Evolutionary conservation across 1,140 invertebrate genomes (phyloP).

Genomic region (Pomacea maculata): DNA sequence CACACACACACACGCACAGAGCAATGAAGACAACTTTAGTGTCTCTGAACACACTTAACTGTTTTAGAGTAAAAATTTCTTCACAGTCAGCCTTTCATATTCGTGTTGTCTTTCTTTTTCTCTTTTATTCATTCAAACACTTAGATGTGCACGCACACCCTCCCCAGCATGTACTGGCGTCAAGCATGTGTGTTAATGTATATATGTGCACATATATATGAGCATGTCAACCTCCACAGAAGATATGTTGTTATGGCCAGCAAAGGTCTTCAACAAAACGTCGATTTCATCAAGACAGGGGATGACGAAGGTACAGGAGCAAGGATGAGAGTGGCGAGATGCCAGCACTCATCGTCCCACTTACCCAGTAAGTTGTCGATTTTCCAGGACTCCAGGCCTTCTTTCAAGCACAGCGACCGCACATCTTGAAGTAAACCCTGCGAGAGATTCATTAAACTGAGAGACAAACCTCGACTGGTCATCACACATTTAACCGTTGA

Average conservation of each 20-base stretch:
- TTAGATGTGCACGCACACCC: slow-evolving; percentile 2
- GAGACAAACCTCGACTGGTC: background rate
- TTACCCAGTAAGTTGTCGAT: slow-evolving; percentile 39
- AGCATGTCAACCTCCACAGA: background rate
- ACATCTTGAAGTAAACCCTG: slow-evolving; percentile 40
- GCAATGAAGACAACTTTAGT: background rate
- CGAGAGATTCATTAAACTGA: background rate
- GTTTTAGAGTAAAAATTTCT: no score
- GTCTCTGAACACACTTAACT: no score
- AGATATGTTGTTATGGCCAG: no score
- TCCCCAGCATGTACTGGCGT: background rate
- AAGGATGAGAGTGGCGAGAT: background rate
- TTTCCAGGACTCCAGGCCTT: slow-evolving; percentile 32
- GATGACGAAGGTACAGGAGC: background rate
- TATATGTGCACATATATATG: background rate
- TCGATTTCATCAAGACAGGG: background rate
- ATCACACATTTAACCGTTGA: no score
- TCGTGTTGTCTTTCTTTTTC: background rate
- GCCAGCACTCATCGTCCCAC: background rate
- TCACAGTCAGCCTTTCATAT: no score
- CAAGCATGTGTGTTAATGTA: background rate
- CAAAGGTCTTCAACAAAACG: background rate
- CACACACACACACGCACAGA: background rate
- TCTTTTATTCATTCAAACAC: background rate
- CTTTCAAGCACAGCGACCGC: slow-evolving; percentile 36